Conservation (phyloP, 2,797 vertebrate genomes). For the Phoebastria nigripes region DNA sequence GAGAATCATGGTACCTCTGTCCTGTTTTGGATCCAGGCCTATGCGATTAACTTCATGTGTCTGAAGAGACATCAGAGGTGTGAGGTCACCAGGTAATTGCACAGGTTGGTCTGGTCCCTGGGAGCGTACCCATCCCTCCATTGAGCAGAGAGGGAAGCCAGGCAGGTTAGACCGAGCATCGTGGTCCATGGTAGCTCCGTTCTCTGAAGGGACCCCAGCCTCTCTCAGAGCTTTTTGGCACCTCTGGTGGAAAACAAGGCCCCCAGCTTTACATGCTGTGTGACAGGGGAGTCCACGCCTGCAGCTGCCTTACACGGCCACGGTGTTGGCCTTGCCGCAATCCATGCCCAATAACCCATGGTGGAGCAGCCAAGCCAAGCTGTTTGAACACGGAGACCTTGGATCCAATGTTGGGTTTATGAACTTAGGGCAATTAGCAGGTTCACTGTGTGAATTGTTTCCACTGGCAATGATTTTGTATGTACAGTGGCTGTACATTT, state of each 20-base stretch:
- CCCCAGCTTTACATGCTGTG: background rate
- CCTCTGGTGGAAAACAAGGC: background rate
- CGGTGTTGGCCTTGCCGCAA: fast-evolving
- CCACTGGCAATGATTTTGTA: constrained; percentile 39
- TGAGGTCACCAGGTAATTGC: background rate
- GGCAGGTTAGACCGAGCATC: background rate
- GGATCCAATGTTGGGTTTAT: background rate
- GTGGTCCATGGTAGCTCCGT: fast-evolving
- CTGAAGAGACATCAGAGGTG: background rate
- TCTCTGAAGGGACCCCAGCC: background rate
- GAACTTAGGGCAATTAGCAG: constrained; percentile 1
- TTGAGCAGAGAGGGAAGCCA: background rate
- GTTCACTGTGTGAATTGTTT: constrained; percentile 33
- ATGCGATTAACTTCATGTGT: fast-evolving
- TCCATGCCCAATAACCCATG: background rate
- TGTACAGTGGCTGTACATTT: background rate
- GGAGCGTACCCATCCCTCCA: fast-evolving
- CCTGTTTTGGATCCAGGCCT: background rate
- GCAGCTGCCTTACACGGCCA: background rate
- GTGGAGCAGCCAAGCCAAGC: background rate
- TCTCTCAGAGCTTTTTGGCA: background rate
- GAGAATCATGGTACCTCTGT: fast-evolving
- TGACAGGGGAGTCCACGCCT: background rate
- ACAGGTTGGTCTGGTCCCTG: background rate
- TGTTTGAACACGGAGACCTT: background rate